phyloP scores from a whole-genome alignment of 2,113 vertebrate species.

The Hucho hucho region DNA sequence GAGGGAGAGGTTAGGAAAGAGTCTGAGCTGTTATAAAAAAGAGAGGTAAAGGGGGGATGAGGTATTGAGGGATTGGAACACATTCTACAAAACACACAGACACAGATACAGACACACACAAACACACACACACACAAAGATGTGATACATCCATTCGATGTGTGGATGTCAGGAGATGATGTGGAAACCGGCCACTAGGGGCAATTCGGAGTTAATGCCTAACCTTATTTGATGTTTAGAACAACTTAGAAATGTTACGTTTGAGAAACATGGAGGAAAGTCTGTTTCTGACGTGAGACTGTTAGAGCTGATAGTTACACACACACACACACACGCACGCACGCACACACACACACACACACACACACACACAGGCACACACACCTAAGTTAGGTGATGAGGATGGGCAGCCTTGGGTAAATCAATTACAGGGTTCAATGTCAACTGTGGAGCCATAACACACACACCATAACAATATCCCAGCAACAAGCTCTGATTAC shows the following conservation, averaged over 20 bases:
- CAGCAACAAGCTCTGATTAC: constrained; percentile 47
- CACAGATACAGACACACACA: no score
- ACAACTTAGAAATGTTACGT: no score
- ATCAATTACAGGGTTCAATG: constrained; percentile 68
- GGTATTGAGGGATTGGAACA: constrained; percentile 1
- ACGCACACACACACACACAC: background rate
- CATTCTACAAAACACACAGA: background rate
- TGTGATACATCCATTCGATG: no score
- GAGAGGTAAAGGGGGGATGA: background rate
- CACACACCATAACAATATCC: constrained; percentile 50
- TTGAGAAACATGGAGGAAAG: no score
- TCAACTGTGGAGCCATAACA: constrained; percentile 55
- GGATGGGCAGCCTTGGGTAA: constrained; percentile 52
- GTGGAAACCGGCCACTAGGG: no score
- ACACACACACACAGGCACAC: no score
- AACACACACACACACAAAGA: no score
- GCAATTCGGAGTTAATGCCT: no score
- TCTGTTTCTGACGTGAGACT: no score
- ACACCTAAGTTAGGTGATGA: constrained; percentile 24
- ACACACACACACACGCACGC: constrained; percentile 2
- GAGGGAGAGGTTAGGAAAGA: constrained; percentile 1
- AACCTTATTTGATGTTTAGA: no score
- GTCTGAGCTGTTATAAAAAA: constrained; percentile 19
- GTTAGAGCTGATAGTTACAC: no score
- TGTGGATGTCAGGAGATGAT: no score